These are phyloP conservation scores for Odontomyia ornata DNA, from an alignment of 2,888 invertebrate species.

Conservation along the genomic window DNA sequence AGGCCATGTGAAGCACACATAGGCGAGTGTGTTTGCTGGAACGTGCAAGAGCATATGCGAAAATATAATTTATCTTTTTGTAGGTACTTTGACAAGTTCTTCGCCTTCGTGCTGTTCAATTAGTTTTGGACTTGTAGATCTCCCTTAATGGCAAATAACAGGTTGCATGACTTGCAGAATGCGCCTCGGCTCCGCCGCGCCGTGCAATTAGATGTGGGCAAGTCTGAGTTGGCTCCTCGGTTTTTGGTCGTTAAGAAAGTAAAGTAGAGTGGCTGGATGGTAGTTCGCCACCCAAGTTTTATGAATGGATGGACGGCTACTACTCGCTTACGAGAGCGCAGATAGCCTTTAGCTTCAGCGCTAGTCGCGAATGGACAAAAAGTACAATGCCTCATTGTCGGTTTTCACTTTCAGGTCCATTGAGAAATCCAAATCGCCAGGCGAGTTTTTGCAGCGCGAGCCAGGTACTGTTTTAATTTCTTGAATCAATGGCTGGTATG, in stretches of 20 bases:
- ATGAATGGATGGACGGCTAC: slow-evolving; percentile 11
- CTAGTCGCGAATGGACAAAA: neutral
- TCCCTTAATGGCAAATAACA: slow-evolving; percentile 23
- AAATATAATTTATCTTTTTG: slow-evolving; percentile 21
- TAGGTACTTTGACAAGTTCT: neutral
- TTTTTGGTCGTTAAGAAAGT: neutral
- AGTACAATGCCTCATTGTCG: neutral
- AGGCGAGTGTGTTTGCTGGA: neutral
- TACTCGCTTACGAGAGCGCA: neutral
- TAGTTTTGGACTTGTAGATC: slow-evolving; percentile 9
- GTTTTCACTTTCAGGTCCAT: slow-evolving; percentile 9
- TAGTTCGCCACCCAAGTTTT: slow-evolving; percentile 14
- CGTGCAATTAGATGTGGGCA: slow-evolving; percentile 16
- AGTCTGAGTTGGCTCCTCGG: slow-evolving; percentile 1
- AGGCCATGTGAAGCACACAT: neutral
- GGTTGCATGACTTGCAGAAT: slow-evolving; percentile 18
- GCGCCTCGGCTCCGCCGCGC: neutral
- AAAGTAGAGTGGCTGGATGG: slow-evolving; percentile 4
- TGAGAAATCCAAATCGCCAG: neutral
- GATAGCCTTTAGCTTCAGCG: neutral
- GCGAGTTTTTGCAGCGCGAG: neutral
- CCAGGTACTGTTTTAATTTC: neutral
- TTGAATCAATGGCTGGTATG: neutral
- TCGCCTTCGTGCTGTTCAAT: slow-evolving; percentile 17
- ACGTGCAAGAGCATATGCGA: slow-evolving; percentile 11